A percentile compares a stretch with the other conserved stretches of the same genome.
Conservation (phyloP, 2,113 vertebrate species). For the Epinephelus moara region DNA sequence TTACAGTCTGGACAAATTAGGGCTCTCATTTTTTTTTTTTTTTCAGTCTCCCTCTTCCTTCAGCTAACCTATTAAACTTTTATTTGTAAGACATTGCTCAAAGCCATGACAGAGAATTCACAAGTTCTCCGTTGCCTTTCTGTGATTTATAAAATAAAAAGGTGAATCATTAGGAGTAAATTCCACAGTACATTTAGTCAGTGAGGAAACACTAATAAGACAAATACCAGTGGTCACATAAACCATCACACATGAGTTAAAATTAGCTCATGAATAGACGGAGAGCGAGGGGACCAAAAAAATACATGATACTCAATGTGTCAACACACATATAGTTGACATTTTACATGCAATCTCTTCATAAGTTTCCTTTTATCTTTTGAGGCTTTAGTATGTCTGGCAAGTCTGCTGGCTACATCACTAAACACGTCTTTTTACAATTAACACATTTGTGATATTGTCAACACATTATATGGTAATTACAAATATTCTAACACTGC, state of each 20-base stretch:
- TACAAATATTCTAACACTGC: not conserved
- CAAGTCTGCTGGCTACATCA: not conserved
- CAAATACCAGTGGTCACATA: not conserved
- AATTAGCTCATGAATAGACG: not conserved
- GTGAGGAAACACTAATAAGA: not conserved
- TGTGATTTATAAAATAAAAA: constrained; percentile 78
- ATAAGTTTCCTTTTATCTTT: not conserved
- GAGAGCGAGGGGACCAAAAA: not conserved
- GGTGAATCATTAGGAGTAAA: constrained; percentile 81
- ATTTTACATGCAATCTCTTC: not conserved
- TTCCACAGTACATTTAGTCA: constrained; percentile 72
- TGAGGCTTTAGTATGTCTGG: not conserved
- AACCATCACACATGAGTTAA: not conserved
- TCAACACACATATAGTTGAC: not conserved
- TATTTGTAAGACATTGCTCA: constrained; percentile 82
- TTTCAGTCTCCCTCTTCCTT: constrained; percentile 57
- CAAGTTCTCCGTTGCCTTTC: constrained; percentile 71
- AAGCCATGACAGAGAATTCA: constrained; percentile 86
- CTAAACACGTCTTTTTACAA: not conserved
- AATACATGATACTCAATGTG: not conserved
- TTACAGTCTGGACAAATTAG: constrained; percentile 81
- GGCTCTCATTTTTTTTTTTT: constrained; percentile 40
- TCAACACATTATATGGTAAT: not conserved
- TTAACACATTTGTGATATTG: constrained; percentile 6
- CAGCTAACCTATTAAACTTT: constrained; percentile 84